A percentile compares a stretch with the other conserved stretches of the same genome.
phyloP scores from a whole-genome alignment of 2,888 invertebrate genomes.

The Sepiola atlantica region DNA sequence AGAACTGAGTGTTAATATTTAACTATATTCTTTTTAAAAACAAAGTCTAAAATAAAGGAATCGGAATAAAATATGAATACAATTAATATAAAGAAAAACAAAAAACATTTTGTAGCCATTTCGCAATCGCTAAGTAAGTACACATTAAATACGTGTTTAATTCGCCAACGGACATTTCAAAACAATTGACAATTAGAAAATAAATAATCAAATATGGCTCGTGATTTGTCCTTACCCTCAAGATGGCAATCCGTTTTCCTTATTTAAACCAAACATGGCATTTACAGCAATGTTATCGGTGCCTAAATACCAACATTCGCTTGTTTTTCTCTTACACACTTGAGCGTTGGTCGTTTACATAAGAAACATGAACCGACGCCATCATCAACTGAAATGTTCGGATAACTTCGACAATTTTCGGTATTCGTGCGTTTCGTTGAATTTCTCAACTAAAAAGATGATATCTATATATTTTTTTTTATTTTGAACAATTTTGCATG shows the following conservation, averaged over 20 bases:
- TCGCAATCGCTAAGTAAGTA: not conserved
- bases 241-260: conserved; percentile 21
- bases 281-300: not conserved
- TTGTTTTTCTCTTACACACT: not conserved
- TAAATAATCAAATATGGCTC: not conserved
- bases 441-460: not conserved
- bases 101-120: not conserved
- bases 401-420: not conserved
- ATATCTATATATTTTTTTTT: too few relatives aligned
- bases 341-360: conserved; percentile 6
- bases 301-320: not conserved
- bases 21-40: too few relatives aligned
- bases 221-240: not conserved
- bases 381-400: not conserved
- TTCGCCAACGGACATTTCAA: conserved; percentile 21
- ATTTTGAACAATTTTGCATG: not conserved
- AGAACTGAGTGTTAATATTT: not conserved
- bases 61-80: not conserved
- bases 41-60: not conserved
- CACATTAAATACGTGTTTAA: not conserved
- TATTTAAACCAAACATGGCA: not conserved
- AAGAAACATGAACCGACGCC: not conserved
- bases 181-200: not conserved
- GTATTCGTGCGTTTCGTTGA: too few relatives aligned
- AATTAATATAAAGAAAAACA: not conserved